phyloP scores from a whole-genome alignment of 1,140 invertebrate genomes.

The Littorina saxatilis region DNA sequence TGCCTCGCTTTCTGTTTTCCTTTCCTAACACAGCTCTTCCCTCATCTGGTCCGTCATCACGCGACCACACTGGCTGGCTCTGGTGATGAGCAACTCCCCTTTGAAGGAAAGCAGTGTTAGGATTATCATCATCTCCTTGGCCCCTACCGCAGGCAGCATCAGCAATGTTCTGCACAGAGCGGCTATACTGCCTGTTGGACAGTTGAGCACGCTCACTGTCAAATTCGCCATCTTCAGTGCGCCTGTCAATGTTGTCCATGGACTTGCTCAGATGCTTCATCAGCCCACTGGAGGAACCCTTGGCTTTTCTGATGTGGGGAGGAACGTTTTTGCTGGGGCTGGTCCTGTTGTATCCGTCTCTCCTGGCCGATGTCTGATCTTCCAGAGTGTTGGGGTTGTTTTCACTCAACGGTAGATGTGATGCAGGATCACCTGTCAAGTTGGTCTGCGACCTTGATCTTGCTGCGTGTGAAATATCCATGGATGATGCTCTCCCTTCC shows the following conservation, averaged over 20 bases:
- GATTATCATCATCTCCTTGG: neutral
- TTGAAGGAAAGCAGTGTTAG: neutral
- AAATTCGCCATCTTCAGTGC: neutral
- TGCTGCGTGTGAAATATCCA: neutral
- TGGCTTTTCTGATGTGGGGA: neutral
- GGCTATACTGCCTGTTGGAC: neutral
- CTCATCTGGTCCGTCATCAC: neutral
- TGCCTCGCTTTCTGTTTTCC: neutral
- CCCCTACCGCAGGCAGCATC: neutral
- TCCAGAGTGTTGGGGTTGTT: neutral
- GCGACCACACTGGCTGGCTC: slow-evolving; percentile 1
- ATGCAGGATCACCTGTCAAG: neutral
- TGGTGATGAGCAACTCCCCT: neutral
- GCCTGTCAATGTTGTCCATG: slow-evolving; percentile 1
- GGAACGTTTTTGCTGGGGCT: neutral
- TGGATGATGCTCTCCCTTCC: neutral
- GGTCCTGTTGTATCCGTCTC: neutral
- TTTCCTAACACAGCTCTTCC: neutral
- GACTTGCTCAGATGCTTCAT: slow-evolving; percentile 24
- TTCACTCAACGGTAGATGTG: neutral
- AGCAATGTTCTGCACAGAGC: neutral
- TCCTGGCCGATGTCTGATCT: neutral
- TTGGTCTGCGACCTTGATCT: neutral
- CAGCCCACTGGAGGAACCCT: neutral
- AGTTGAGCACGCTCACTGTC: neutral